Base-by-base conservation (phyloP, 2,888 invertebrate species). In the Anarsia innoxiella region DNA sequence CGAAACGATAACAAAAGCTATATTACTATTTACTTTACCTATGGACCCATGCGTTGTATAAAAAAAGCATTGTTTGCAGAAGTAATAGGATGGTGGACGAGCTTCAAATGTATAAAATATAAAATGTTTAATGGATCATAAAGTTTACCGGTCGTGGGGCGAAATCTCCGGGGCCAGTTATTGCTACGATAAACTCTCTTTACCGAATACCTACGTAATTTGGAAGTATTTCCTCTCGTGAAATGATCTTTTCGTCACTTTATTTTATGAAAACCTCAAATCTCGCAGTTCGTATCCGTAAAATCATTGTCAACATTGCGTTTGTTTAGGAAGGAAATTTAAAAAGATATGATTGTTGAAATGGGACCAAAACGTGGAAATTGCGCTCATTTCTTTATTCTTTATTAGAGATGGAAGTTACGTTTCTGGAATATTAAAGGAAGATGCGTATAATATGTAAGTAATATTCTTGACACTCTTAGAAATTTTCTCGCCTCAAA, bases 281-380 rank as follows among this genome's bases (percentile, higher is more conserved):
- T 26, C 10, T 37, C 33, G 30, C 39, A 31, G 36, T 34, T 23
- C 9, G 11, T 16, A 15, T 12, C 11, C 30, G 16, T 4, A 14
- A 34, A 26, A 3, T 23, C 36, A 32, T 28, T 16, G 4, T n/a
- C n/a, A n/a, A n/a, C n/a, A n/a, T n/a, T n/a, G 11, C 31, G 5
- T 38, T 38, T 23, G n/a, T 31, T 40, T 32, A 11, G 10, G 30
- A 36, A 33, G n/a, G 33, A 47, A 46, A 41, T 42, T 44, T 37
- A 23, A 41, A 47, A 40, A 43, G 41, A 48, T 55, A 61, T 55
- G 44, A 54, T 57, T 63, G 54, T 57, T 64, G 54, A 56, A 53
- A 65, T 66, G 69, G 69, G 69, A 68, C 69, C 69, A 70, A 67
- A 56, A 39, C 45, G 51, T 48, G 39, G 39, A 53, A 59, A 57